Evolutionary conservation across 2,797 vertebrate genomes (phyloP).

Genomic region (Parambassis ranga): DNA sequence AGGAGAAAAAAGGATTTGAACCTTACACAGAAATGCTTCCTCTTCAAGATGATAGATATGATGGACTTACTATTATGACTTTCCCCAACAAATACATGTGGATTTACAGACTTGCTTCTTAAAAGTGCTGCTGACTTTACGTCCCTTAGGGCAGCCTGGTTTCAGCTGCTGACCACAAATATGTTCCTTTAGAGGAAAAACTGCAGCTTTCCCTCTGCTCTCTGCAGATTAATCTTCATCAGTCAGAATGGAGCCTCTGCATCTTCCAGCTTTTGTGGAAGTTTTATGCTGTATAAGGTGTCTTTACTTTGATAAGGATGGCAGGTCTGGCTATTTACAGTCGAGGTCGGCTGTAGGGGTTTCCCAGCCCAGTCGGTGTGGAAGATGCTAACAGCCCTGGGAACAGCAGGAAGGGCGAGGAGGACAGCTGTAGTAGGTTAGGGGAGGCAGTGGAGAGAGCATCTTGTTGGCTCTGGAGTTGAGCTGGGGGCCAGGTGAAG

Average conservation of each 20-base stretch:
- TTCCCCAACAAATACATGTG: background rate
- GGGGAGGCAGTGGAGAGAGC: background rate
- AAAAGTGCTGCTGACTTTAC: background rate
- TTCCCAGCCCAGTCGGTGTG: background rate
- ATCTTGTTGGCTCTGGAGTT: background rate
- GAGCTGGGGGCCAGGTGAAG: background rate
- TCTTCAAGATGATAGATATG: too few species aligned
- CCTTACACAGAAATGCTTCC: too few species aligned
- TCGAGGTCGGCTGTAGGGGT: background rate
- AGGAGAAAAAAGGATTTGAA: too few species aligned
- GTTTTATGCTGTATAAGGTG: too few species aligned
- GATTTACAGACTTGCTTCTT: slow-evolving; percentile 1
- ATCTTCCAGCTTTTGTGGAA: slow-evolving; percentile 21
- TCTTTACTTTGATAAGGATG: too few species aligned
- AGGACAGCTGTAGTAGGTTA: background rate
- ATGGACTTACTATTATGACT: too few species aligned
- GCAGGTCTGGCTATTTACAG: background rate
- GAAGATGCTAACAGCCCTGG: background rate
- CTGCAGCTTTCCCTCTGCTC: slow-evolving; percentile 4
- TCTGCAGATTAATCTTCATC: slow-evolving; percentile 55
- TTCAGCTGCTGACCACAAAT: background rate
- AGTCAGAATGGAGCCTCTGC: slow-evolving; percentile 39
- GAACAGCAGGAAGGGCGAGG: background rate
- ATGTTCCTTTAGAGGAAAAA: slow-evolving; percentile 13
- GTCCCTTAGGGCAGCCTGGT: background rate